phyloP scores from a whole-genome alignment of 2,888 invertebrate genomes.

The Drosophila crucigera region DNA sequence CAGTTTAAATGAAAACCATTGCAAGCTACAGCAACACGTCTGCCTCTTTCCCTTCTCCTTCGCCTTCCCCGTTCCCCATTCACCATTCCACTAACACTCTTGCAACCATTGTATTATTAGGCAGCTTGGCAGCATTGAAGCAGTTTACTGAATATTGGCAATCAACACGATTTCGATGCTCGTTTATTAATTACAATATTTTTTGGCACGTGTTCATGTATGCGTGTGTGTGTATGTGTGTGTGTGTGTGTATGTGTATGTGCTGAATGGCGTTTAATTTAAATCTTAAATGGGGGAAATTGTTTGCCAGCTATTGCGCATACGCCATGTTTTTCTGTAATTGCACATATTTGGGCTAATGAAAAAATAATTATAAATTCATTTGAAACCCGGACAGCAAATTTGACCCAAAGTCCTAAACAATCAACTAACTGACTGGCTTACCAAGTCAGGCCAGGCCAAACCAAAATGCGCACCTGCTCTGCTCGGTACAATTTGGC shows the following conservation, averaged over 20 bases:
- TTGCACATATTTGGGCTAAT: constrained; percentile 21
- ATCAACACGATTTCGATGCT: constrained; percentile 23
- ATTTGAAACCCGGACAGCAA: background rate
- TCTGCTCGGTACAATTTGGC: background rate
- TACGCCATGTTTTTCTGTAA: constrained; percentile 17
- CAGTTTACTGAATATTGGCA: constrained; percentile 35
- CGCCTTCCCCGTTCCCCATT: background rate
- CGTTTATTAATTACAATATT: constrained; percentile 57
- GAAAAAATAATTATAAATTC: constrained; percentile 21
- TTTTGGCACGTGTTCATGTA: constrained; percentile 17
- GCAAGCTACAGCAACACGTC: background rate
- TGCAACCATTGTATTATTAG: background rate
- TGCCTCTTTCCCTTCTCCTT: too few species aligned
- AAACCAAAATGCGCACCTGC: constrained; percentile 10
- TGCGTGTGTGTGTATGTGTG: constrained; percentile 6
- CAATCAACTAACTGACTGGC: background rate
- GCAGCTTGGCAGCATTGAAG: background rate
- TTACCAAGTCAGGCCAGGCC: background rate
- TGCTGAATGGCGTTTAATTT: constrained; percentile 39
- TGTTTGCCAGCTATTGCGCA: constrained; percentile 13
- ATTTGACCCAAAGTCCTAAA: constrained; percentile 3
- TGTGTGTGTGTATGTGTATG: background rate
- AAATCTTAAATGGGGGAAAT: constrained; percentile 50
- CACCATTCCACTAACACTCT: background rate
- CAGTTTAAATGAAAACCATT: background rate